Conservation (phyloP, 2,888 invertebrate genomes). For the Tenthredo livida region DNA sequence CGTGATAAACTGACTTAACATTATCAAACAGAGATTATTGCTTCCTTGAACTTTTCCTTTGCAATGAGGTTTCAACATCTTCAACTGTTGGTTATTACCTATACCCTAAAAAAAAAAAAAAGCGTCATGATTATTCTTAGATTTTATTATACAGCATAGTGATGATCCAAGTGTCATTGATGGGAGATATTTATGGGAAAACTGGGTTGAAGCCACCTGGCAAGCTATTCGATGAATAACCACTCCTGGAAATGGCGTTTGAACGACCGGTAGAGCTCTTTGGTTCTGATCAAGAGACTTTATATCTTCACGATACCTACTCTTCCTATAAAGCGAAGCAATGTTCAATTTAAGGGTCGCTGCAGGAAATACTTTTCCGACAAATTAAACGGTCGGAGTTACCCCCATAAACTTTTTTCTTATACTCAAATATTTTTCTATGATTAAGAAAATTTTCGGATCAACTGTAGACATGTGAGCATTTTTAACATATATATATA, state of each 20-base stretch:
- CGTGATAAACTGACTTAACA: conserved; percentile 35
- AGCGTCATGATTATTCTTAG: not conserved
- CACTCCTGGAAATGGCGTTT: conserved; percentile 3
- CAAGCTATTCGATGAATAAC: not conserved
- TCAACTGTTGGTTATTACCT: not conserved
- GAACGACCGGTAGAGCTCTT: conserved; percentile 25
- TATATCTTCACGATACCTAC: conserved; percentile 25
- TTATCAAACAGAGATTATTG: conserved; percentile 33
- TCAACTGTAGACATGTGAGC: too few relatives aligned
- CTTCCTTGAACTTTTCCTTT: not conserved
- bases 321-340: not conserved
- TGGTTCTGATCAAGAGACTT: conserved; percentile 21
- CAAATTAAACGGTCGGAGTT: not conserved
- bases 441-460: not conserved
- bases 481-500: too few relatives aligned
- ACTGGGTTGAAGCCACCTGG: conserved; percentile 20
- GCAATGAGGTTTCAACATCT: not conserved
- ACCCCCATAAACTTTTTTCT: not conserved
- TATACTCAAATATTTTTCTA: not conserved
- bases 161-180: not conserved
- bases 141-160: conserved; percentile 5
- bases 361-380: not conserved
- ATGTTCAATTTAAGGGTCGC: not conserved
- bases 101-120: not conserved
- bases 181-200: conserved; percentile 26